Percentiles rank a stretch among this genome's conserved stretches.
Conservation (phyloP, 2,113 vertebrate genomes). For the Coregonus clupeaformis region DNA sequence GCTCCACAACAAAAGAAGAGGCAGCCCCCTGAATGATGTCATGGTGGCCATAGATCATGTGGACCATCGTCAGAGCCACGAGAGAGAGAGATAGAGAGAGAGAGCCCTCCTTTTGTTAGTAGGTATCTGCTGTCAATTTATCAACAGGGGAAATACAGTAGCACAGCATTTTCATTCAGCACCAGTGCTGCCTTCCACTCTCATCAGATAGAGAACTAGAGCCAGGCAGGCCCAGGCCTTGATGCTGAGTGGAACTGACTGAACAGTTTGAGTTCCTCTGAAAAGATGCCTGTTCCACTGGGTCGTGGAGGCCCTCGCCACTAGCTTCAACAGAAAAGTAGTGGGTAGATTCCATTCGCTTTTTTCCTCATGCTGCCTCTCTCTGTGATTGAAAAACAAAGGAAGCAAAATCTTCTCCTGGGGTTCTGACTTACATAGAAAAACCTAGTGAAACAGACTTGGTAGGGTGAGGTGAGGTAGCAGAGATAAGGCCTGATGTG, state of each 20-base stretch:
- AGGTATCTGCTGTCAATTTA: neutral
- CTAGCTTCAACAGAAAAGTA: neutral
- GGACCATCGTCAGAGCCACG: constrained; percentile 34
- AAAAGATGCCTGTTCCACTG: constrained; percentile 21
- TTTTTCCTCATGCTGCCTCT: neutral
- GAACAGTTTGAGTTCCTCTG: constrained; percentile 15
- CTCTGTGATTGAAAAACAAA: neutral
- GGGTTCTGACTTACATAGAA: neutral
- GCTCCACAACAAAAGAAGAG: constrained; percentile 50
- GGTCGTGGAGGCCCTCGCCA: neutral
- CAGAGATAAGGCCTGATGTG: neutral
- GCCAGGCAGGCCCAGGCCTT: neutral
- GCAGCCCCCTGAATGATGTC: constrained; percentile 39
- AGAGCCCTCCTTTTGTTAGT: constrained; percentile 29
- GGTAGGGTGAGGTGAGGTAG: no score
- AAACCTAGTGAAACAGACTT: neutral
- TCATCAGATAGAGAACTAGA: neutral
- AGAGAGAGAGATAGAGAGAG: neutral
- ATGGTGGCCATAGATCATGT: constrained; percentile 44
- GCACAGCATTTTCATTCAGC: constrained; percentile 35
- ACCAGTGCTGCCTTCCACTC: neutral
- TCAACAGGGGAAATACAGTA: constrained; percentile 16
- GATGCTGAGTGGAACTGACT: neutral
- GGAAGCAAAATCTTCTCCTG: neutral
- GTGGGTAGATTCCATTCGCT: neutral